Evolutionary conservation across 2,113 vertebrate genomes (phyloP).

Genomic region (Psittacula cyanocephala): DNA sequence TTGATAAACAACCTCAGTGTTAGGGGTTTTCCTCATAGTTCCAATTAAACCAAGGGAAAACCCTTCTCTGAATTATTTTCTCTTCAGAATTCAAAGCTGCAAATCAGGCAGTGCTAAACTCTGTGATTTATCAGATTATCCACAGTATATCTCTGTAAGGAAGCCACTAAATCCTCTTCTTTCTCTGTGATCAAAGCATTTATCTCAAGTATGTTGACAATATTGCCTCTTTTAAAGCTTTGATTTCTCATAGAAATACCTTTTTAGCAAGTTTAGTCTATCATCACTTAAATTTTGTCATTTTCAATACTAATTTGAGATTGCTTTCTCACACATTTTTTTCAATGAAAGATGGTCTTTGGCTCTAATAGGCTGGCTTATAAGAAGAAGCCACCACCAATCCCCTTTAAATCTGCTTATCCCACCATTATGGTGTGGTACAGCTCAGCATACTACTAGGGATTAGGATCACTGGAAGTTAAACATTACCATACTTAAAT

Average conservation of each 20-base stretch:
- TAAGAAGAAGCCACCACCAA: neutral
- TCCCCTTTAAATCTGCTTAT: neutral
- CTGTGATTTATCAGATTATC: neutral
- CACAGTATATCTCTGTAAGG: neutral
- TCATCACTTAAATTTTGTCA: neutral
- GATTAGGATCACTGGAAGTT: neutral
- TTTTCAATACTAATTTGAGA: neutral
- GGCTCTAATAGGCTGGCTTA: neutral
- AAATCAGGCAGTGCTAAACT: neutral
- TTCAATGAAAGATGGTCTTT: neutral
- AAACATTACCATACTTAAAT: neutral
- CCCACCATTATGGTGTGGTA: neutral
- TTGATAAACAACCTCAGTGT: neutral
- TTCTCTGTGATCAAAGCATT: neutral
- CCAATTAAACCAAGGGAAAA: neutral
- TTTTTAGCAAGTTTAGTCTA: neutral
- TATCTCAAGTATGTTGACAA: neutral
- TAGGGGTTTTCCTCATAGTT: neutral
- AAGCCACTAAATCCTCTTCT: neutral
- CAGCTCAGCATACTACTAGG: neutral
- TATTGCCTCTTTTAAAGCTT: neutral
- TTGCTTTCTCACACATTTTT: neutral
- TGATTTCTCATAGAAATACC: neutral
- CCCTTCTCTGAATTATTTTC: neutral
- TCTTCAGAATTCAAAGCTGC: neutral